Conservation (phyloP, 1,140 invertebrate species). For the Sinonovacula constricta region DNA sequence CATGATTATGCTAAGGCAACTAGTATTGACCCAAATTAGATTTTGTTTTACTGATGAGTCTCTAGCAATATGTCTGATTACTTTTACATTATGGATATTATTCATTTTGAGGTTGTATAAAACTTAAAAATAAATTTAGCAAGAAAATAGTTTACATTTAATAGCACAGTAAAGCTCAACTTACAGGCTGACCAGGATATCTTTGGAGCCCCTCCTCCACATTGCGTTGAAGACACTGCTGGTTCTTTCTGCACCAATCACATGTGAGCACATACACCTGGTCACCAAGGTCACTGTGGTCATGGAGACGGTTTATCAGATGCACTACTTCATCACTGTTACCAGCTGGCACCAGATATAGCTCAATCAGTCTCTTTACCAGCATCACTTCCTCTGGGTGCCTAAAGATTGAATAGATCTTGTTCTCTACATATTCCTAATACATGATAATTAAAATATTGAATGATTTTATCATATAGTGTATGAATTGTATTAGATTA, state of each 20-base stretch:
- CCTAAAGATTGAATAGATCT: not conserved
- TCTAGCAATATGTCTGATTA: too few species aligned
- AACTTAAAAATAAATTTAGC: too few species aligned
- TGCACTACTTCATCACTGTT: conserved; percentile 13
- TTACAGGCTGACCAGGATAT: conserved; percentile 23
- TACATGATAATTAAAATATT: not conserved
- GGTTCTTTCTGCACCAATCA: conserved; percentile 24
- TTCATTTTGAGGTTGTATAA: too few species aligned
- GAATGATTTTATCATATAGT: not conserved
- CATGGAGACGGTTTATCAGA: conserved; percentile 11
- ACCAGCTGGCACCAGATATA: conserved; percentile 11
- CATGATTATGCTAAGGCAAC: too few species aligned
- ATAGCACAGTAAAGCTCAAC: too few species aligned
- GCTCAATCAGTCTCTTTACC: not conserved
- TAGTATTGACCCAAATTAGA: too few species aligned
- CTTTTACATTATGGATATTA: too few species aligned
- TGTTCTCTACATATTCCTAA: not conserved
- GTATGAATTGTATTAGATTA: not conserved
- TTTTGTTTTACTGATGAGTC: too few species aligned
- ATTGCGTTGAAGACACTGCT: conserved; percentile 17
- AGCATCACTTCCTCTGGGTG: conserved; percentile 20
- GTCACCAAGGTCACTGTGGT: not conserved
- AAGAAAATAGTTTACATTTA: too few species aligned
- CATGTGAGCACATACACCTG: conserved; percentile 8
- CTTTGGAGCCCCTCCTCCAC: conserved; percentile 23